Conservation (phyloP, 2,113 vertebrate species). For the Eubucco bourcierii region DNA sequence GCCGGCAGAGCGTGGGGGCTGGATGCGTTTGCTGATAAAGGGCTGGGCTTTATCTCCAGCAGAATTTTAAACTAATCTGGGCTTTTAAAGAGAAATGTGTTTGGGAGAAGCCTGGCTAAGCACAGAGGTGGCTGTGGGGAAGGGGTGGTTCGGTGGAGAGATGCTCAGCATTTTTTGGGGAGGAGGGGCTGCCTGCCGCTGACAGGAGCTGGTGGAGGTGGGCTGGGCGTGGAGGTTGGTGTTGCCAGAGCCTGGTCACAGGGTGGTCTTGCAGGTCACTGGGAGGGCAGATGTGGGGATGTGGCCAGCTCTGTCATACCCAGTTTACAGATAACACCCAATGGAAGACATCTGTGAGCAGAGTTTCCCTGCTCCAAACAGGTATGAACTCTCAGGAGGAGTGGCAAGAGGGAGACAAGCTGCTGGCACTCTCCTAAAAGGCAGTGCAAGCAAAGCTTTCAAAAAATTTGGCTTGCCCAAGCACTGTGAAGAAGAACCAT, state of each 20-base stretch:
- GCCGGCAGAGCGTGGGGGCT: background rate
- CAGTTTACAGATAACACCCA: constrained; percentile 27
- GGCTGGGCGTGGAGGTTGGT: background rate
- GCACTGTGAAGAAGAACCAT: background rate
- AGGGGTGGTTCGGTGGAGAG: background rate
- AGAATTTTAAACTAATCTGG: constrained; percentile 41
- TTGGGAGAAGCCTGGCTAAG: background rate
- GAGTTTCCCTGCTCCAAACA: background rate
- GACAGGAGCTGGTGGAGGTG: background rate
- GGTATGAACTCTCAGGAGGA: background rate
- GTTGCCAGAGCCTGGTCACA: background rate
- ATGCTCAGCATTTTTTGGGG: background rate
- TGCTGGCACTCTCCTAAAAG: background rate
- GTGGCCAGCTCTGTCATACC: background rate
- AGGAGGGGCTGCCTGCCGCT: background rate
- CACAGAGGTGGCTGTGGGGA: background rate
- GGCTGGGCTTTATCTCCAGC: background rate
- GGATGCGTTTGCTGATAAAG: constrained; percentile 41
- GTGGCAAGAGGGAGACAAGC: background rate
- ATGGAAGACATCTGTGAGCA: background rate
- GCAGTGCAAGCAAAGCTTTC: background rate
- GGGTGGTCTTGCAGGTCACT: constrained; percentile 45
- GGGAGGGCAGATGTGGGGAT: constrained; percentile 12
- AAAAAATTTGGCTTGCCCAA: background rate
- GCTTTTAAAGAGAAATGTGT: constrained; percentile 61